phyloP scores from a whole-genome alignment of 1,140 invertebrate genomes.

The Cryptotermes secundus region DNA sequence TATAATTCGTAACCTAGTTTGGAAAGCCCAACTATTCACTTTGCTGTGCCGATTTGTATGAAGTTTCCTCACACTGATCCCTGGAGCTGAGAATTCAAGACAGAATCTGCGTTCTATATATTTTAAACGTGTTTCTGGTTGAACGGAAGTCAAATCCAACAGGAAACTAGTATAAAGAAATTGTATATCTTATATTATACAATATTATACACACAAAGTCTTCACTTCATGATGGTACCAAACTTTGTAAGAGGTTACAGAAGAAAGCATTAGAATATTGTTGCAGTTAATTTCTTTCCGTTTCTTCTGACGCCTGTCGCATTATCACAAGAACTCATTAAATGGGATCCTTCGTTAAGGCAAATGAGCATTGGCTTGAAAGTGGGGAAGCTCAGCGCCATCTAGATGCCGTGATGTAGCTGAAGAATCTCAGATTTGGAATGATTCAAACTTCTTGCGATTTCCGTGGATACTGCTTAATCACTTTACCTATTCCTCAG shows the following conservation, averaged over 20 bases:
- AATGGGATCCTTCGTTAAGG: neutral
- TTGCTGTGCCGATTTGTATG: too few species aligned
- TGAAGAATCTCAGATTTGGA: neutral
- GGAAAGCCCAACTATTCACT: too few species aligned
- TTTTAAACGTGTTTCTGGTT: too few species aligned
- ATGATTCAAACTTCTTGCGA: neutral
- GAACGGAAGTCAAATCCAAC: too few species aligned
- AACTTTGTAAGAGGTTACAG: neutral
- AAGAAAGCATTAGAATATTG: neutral
- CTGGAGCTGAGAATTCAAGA: too few species aligned
- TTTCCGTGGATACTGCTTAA: neutral
- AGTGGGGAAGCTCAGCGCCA: neutral
- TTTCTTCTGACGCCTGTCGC: neutral
- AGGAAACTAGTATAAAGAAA: too few species aligned
- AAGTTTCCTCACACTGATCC: too few species aligned
- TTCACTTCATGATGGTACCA: neutral
- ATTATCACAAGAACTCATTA: neutral
- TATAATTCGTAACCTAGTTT: too few species aligned
- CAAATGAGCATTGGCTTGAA: neutral
- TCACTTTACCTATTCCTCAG: neutral
- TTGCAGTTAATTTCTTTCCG: neutral
- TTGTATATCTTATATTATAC: too few species aligned
- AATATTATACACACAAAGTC: neutral
- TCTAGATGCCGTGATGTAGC: neutral
- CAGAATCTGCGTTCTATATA: too few species aligned